phyloP scores from a whole-genome alignment of 2,888 invertebrate species.

The Chelonus formosanus region DNA sequence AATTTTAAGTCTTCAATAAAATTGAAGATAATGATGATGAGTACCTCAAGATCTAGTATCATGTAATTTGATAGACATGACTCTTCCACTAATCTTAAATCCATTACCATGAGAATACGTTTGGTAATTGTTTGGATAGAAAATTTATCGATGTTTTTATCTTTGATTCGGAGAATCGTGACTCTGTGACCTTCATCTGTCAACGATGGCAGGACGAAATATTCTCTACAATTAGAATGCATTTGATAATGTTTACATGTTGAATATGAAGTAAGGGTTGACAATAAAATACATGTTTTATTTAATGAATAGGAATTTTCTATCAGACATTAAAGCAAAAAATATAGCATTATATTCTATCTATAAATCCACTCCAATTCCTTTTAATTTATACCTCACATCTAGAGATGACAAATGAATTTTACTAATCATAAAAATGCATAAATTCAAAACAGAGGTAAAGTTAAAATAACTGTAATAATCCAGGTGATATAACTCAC shows the following conservation, averaged over 20 bases:
- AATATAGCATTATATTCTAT: too few species aligned
- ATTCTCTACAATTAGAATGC: constrained; percentile 48
- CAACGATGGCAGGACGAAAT: constrained; percentile 58
- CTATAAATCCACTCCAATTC: too few species aligned
- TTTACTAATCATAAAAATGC: too few species aligned
- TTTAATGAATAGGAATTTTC: not conserved
- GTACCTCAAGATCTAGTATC: constrained; percentile 61
- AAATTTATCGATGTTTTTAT: constrained; percentile 55
- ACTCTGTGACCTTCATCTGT: constrained; percentile 61
- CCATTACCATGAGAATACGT: constrained; percentile 61
- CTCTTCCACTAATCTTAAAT: constrained; percentile 58
- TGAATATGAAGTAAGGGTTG: too few species aligned
- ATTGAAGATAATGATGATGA: not conserved
- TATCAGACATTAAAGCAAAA: too few species aligned
- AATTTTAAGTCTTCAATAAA: not conserved
- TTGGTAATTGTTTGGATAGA: constrained; percentile 53
- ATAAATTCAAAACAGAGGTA: too few species aligned
- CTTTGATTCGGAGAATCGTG: constrained; percentile 53
- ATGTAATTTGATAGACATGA: constrained; percentile 57
- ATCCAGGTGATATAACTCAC: constrained; percentile 45
- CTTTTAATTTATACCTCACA: too few species aligned
- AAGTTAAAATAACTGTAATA: too few species aligned
- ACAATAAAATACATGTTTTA: not conserved
- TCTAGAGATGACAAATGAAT: too few species aligned
- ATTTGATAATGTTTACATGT: too few species aligned